Percentiles rank a stretch among this genome's conserved stretches.
Conservation (phyloP, 2,113 vertebrate genomes). For the Trochalopteron elliotii region DNA sequence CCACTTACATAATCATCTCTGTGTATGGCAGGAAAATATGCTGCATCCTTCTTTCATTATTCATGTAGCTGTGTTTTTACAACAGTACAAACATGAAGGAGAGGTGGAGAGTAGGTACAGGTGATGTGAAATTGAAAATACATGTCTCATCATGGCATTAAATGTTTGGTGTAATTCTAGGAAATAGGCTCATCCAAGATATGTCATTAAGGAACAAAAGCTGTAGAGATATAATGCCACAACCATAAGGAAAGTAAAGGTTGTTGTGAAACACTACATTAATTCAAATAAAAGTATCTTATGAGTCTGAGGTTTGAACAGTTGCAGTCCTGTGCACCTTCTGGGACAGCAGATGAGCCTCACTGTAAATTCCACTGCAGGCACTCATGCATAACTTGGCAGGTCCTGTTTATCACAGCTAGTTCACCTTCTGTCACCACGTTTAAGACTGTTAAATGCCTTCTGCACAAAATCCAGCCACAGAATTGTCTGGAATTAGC, state of each 20-base stretch:
- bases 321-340: background rate
- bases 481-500: conserved; percentile 58
- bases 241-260: background rate
- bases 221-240: background rate
- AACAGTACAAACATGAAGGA: background rate
- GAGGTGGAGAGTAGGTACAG: background rate
- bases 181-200: background rate
- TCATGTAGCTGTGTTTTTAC: background rate
- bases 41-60: background rate
- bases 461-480: conserved; percentile 28
- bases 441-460: conserved; percentile 23
- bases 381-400: background rate
- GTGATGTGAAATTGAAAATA: background rate
- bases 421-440: conserved; percentile 24
- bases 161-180: background rate
- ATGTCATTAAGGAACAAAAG: background rate
- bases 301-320: background rate
- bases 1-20: background rate
- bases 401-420: background rate
- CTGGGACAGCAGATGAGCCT: background rate
- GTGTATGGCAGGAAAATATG: background rate
- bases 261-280: background rate
- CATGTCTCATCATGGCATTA: background rate
- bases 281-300: conserved; percentile 16
- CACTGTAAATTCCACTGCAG: background rate